A percentile compares a stretch with the other conserved stretches of the same genome.
These are phyloP conservation scores for Luperina testacea DNA, from an alignment of 2,888 invertebrate species.

Conservation along the genomic window DNA sequence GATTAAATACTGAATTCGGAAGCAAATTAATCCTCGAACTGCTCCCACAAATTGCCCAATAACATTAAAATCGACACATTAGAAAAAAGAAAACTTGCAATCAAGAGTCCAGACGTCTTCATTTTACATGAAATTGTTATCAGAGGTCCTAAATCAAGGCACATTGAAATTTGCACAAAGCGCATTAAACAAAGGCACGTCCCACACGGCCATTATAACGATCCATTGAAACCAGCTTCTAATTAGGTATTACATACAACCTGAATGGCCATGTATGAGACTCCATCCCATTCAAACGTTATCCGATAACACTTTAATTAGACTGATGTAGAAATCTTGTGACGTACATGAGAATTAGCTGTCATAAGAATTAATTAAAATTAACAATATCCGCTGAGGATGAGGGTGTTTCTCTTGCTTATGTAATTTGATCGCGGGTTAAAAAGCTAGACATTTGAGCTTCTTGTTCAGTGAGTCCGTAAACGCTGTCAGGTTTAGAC, in stretches of 20 bases:
- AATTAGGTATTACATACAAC: conserved; percentile 81
- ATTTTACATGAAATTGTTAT: conserved; percentile 36
- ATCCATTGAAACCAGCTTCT: conserved; percentile 81
- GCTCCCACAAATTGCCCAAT: conserved; percentile 10
- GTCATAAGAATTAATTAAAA: conserved; percentile 72
- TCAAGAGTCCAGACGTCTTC: conserved; percentile 20
- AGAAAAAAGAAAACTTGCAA: conserved; percentile 46
- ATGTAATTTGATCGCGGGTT: conserved; percentile 48
- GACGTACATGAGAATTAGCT: conserved; percentile 67
- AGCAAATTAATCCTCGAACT: conserved; percentile 13
- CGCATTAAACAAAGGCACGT: conserved; percentile 68
- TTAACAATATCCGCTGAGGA: conserved; percentile 57
- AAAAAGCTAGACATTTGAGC: conserved; percentile 26
- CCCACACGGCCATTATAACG: conserved; percentile 80
- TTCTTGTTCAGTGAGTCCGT: conserved; percentile 25
- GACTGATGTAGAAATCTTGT: conserved; percentile 70
- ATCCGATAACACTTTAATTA: conserved; percentile 84
- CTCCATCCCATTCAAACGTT: conserved; percentile 82
- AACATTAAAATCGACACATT: conserved; percentile 16
- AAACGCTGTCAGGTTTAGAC: neutral
- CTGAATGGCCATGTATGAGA: conserved; percentile 79
- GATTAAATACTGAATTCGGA: conserved; percentile 29
- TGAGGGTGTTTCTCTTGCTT: conserved; percentile 48
- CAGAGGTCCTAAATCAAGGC: conserved; percentile 47
- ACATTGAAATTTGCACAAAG: conserved; percentile 65